phyloP scores from a whole-genome alignment of 1,140 invertebrate genomes.

The Kradibia gibbosae region DNA sequence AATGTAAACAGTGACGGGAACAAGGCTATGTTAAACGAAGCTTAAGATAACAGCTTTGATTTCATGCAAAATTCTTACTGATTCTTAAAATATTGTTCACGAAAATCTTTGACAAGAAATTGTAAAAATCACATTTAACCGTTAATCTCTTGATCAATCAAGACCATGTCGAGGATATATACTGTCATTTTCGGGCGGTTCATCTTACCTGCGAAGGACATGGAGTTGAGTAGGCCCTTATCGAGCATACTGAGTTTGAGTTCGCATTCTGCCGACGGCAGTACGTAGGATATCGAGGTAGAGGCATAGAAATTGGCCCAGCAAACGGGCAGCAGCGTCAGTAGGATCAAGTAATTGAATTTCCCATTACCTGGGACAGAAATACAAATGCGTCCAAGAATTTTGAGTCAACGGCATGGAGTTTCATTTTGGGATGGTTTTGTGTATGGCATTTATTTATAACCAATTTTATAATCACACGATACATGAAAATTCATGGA shows the following conservation, averaged over 20 bases:
- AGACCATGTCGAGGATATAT: background rate
- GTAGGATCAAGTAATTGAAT: constrained; percentile 63
- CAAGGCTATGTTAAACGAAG: too few species aligned
- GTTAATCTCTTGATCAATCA: background rate
- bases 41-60: too few species aligned
- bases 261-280: constrained; percentile 66
- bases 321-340: constrained; percentile 62
- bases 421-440: too few species aligned
- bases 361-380: constrained; percentile 63
- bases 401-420: too few species aligned
- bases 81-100: background rate
- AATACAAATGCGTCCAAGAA: too few species aligned
- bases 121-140: background rate
- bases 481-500: too few species aligned
- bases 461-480: too few species aligned
- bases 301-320: constrained; percentile 64
- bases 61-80: background rate
- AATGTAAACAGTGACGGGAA: too few species aligned
- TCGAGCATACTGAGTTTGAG: constrained; percentile 62
- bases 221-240: constrained; percentile 67
- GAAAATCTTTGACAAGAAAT: background rate
- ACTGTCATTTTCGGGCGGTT: background rate
- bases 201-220: constrained; percentile 68
- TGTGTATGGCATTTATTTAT: too few species aligned
- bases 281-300: constrained; percentile 63